Evolutionary conservation across 2,888 invertebrate genomes (phyloP), one percentile per base, ranked within the genome.

Genomic region (Oscheius sp.): DNA sequence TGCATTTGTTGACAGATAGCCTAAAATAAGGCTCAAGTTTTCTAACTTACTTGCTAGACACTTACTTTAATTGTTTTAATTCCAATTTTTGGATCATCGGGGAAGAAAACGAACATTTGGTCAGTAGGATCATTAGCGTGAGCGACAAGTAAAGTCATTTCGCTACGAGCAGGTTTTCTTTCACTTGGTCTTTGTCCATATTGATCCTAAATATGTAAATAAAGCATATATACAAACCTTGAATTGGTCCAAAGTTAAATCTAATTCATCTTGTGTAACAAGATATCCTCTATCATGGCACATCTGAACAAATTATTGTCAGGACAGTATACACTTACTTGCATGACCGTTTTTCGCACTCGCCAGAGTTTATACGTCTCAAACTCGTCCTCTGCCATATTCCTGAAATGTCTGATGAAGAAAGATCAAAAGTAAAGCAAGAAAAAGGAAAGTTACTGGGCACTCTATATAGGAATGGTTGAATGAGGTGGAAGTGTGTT

Each of bases 111-210:
- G 88, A 98, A 98, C 92, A 98, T 93, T 87, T 98, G 97, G 89
- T 98, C 98, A 3, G 96, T 97, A 0, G 97, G 97, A 88, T 98
- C 98, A 88, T 98, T 97, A 87, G 97, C 97, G 88, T 98, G 98
- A 20, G 97, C 97, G 0, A 98, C 98, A 34, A 98, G 89, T 0
- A 98, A 95, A 82, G 96, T 97, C 52, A 98, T 89, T 87, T 97
- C 96, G 87, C 93, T 93, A 75, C 98, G 90, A 0, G 93, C 92
- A 1, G 97, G 87, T 34, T 71, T 75, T 31, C 70, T 72, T 50
- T 86, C 85, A 48, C 92, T 94, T 3, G 97, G 96, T 89, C 95
- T 96, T 86, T 96, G 96, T 2, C 97, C 96, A 89, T 95, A 97
- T 34, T 65, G 65, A 46, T 75, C 79, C 69, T 72, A 27, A 50